Percentiles rank a stretch among this genome's conserved stretches.
Conservation (phyloP, 2,113 vertebrate species). For the Boulengeromyrus knoepffleri region DNA sequence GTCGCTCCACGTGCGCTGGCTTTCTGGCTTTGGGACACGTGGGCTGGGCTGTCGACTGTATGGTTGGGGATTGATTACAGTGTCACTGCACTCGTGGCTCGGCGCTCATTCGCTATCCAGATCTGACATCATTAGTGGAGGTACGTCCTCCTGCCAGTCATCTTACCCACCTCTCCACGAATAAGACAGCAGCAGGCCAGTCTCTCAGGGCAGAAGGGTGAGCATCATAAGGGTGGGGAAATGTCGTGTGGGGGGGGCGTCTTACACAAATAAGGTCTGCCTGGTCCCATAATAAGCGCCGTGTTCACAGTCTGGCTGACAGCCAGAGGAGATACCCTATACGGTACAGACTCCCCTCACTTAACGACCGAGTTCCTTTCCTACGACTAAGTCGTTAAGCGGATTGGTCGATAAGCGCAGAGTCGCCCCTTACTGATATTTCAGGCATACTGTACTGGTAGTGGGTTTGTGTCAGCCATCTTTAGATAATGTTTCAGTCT, state of each 20-base stretch:
- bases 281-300: not conserved
- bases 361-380: no score
- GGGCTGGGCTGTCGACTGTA: constrained; percentile 46
- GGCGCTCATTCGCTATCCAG: not conserved
- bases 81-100: constrained; percentile 34
- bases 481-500: no score
- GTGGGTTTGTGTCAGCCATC: no score
- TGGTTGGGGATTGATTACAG: constrained; percentile 60
- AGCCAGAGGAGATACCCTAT: not conserved
- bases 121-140: not conserved
- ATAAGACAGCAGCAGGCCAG: not conserved
- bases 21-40: constrained; percentile 39
- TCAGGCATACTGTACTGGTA: no score
- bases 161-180: not conserved
- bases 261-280: not conserved
- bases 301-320: not conserved
- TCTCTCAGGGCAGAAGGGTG: not conserved
- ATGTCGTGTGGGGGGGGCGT: not conserved
- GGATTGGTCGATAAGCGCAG: no score
- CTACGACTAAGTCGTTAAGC: no score
- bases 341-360: not conserved
- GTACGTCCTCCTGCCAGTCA: not conserved
- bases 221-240: not conserved
- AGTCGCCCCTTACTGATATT: no score
- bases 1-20: not conserved